Percentiles rank a stretch among this genome's conserved stretches.
Conservation (phyloP, 2,797 vertebrate genomes). For the Sphenodon punctatus region DNA sequence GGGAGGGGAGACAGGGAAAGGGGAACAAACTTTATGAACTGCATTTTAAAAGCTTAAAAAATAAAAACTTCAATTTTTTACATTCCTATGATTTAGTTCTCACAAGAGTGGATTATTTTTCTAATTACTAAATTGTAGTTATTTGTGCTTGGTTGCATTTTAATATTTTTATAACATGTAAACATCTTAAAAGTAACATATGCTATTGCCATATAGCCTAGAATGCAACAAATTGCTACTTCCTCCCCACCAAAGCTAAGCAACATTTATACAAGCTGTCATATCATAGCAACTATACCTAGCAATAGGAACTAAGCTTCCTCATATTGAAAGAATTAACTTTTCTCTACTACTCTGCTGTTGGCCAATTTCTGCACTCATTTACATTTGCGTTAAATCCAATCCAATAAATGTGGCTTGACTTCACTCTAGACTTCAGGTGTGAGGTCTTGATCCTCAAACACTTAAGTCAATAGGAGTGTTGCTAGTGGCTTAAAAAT, state of each 20-base stretch:
- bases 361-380: not conserved
- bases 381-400: not conserved
- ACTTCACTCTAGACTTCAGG: conserved; percentile 8
- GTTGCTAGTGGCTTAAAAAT: not conserved
- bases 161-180: conserved; percentile 33
- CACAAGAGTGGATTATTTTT: conserved; percentile 13
- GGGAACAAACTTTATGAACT: no score
- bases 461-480: not conserved
- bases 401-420: no score
- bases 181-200: conserved; percentile 41
- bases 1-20: no score
- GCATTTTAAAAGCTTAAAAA: no score
- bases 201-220: conserved; percentile 27
- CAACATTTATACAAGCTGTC: conserved; percentile 20
- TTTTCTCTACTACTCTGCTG: conserved; percentile 1
- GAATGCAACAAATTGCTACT: conserved; percentile 14
- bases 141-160: not conserved
- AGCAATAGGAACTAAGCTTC: no score
- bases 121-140: conserved; percentile 29
- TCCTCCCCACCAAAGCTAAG: conserved; percentile 11
- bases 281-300: not conserved
- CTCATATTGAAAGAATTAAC: not conserved
- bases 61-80: not conserved
- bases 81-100: conserved; percentile 10
- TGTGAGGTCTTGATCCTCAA: conserved; percentile 8